These are phyloP conservation scores for Armadillidium nasatum DNA, from an alignment of 1,140 invertebrate species.

Conservation along the genomic window DNA sequence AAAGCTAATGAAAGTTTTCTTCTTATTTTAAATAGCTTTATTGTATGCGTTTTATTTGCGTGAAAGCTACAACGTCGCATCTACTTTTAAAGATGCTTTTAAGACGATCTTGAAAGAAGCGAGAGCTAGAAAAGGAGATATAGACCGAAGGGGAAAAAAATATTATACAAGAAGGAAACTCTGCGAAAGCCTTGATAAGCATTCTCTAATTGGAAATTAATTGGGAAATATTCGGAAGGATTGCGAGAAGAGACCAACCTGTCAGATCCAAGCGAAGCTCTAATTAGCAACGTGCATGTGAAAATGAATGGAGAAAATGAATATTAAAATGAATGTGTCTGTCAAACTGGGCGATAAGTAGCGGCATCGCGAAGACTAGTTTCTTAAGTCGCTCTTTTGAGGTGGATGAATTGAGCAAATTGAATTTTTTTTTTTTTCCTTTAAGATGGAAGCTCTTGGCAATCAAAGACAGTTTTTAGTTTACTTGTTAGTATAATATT, in stretches of 20 bases:
- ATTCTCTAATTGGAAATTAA: conserved; percentile 14
- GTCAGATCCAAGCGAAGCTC: conserved; percentile 4
- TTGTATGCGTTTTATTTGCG: not conserved
- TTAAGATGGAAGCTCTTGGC: too few relatives aligned
- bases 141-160: not conserved
- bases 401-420: conserved; percentile 8
- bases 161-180: not conserved
- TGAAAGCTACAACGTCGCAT: too few relatives aligned
- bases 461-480: not conserved
- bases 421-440: conserved; percentile 5
- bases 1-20: too few relatives aligned
- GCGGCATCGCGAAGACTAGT: conserved; percentile 10
- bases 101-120: too few relatives aligned
- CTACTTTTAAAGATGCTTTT: too few relatives aligned
- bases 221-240: conserved; percentile 9
- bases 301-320: conserved; percentile 12
- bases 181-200: conserved; percentile 11
- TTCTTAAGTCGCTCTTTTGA: conserved; percentile 8
- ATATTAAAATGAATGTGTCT: conserved; percentile 11
- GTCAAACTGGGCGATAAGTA: conserved; percentile 9
- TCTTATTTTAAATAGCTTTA: not conserved
- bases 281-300: conserved; percentile 9
- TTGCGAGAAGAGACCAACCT: conserved; percentile 8
- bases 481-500: not conserved
- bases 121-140: too few relatives aligned